Conservation (phyloP, 2,113 vertebrate genomes). For the Piaya cayana region DNA sequence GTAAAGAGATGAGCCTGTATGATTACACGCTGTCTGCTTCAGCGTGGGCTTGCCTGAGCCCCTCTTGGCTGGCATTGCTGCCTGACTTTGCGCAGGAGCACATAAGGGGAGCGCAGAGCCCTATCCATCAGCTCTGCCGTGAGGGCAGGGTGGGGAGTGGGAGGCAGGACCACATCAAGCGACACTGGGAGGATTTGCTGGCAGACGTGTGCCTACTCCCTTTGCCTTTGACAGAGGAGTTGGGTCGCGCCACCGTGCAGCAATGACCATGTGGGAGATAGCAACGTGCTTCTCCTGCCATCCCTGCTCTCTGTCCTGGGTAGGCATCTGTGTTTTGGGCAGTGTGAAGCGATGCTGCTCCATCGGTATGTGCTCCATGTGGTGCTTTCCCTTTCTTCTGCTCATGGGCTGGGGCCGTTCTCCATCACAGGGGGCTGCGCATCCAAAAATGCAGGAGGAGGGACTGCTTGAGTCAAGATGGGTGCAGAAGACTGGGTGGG, state of each 20-base stretch:
- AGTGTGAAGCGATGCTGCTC: neutral
- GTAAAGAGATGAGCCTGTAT: neutral
- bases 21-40: neutral
- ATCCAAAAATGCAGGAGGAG: neutral
- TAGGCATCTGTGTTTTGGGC: neutral
- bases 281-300: neutral
- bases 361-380: rapidly evolving
- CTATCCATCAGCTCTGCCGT: neutral
- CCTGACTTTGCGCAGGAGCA: neutral
- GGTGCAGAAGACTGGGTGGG: neutral
- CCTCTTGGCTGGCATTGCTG: neutral
- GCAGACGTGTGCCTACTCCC: rapidly evolving
- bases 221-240: neutral
- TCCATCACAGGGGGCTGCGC: rapidly evolving
- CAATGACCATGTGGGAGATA: rapidly evolving
- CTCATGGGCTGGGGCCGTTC: neutral
- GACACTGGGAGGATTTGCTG: rapidly evolving
- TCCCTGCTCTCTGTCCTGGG: neutral
- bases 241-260: neutral
- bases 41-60: neutral
- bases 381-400: neutral
- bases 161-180: rapidly evolving
- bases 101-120: neutral
- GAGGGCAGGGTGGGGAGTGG: rapidly evolving
- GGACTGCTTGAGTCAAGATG: too few species aligned